Evolutionary conservation across 2,888 invertebrate genomes (phyloP).

Genomic region (Plebejus melissa): DNA sequence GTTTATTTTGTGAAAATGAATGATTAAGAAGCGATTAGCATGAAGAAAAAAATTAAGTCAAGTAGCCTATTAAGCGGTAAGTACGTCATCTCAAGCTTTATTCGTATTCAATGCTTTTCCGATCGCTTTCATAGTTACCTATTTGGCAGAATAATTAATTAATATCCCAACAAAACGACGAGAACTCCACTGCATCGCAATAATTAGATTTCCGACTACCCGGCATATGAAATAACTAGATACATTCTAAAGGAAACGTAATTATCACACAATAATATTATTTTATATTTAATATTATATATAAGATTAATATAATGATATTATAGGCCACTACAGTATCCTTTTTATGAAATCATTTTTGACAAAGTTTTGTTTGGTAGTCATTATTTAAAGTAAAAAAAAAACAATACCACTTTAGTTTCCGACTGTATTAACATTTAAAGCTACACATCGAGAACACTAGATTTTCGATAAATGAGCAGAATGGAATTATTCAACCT

Average conservation of each 20-base stretch:
- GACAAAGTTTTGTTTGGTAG: no score
- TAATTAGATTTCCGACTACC: neutral
- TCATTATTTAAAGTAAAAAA: no score
- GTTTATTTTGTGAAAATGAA: no score
- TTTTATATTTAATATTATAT: neutral
- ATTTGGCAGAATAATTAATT: neutral
- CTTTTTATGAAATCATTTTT: no score
- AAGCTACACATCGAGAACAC: constrained; percentile 36
- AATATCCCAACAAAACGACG: neutral
- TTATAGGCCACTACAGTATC: neutral
- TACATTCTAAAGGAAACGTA: neutral
- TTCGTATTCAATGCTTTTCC: neutral
- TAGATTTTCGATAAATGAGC: constrained; percentile 61
- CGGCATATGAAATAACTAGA: neutral
- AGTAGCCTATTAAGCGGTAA: neutral
- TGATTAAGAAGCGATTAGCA: no score
- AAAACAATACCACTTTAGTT: neutral
- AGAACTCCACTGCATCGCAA: neutral
- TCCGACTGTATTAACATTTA: constrained; percentile 29
- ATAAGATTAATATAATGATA: neutral
- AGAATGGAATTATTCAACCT: constrained; percentile 58
- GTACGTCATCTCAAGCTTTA: neutral
- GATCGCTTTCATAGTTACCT: neutral
- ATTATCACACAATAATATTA: neutral
- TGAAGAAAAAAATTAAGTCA: no score